phyloP scores from a whole-genome alignment of 2,797 vertebrate genomes.

The Glyptemys insculpta region DNA sequence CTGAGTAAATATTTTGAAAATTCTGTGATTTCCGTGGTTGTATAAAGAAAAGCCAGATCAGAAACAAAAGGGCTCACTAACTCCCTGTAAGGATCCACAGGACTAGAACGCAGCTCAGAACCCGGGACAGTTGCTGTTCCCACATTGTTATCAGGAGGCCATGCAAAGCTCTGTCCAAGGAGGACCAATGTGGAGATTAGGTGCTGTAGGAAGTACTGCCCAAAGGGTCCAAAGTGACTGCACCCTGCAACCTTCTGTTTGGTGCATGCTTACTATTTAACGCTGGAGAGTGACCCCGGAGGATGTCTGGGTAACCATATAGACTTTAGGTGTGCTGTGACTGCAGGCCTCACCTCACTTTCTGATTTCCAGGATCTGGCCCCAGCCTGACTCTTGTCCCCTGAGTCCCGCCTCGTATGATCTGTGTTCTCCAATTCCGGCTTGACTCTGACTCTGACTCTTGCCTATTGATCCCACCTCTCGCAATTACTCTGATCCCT shows the following conservation, averaged over 20 bases:
- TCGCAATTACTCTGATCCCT: background rate
- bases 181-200: background rate
- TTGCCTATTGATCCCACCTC: background rate
- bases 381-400: background rate
- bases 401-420: background rate
- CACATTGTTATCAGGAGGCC: background rate
- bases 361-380: background rate
- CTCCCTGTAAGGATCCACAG: background rate
- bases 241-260: background rate
- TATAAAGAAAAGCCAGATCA: slow-evolving; percentile 59
- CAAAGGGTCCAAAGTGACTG: background rate
- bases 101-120: background rate
- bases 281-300: background rate
- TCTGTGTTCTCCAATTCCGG: background rate
- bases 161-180: too few relatives aligned
- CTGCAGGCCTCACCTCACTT: background rate
- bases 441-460: background rate
- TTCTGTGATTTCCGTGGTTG: slow-evolving; percentile 17
- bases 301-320: background rate
- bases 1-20: slow-evolving; percentile 71
- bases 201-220: background rate
- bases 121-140: background rate
- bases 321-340: background rate
- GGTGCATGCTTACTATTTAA: background rate
- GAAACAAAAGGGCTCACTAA: background rate